phyloP scores from a whole-genome alignment of 2,888 invertebrate genomes.

The Noctua pronuba region DNA sequence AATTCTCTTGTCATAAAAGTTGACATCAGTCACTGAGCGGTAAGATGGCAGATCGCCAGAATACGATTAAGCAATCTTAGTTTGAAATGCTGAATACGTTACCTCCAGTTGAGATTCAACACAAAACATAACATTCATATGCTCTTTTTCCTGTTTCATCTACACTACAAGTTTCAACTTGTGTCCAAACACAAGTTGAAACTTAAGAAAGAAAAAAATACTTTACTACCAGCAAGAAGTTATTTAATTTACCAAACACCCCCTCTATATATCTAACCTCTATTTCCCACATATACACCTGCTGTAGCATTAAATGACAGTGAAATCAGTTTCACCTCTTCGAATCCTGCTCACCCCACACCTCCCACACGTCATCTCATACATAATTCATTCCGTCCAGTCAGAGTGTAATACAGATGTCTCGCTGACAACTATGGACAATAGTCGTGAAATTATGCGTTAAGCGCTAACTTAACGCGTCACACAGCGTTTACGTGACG shows the following conservation, averaged over 20 bases:
- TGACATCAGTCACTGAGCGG: not conserved
- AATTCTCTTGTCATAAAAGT: conserved; percentile 7
- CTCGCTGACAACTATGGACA: conserved; percentile 43
- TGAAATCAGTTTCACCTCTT: not conserved
- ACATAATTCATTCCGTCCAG: conserved; percentile 31
- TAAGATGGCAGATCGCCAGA: conserved; percentile 20
- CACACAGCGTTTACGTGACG: conserved; percentile 5
- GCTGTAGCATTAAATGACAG: not conserved
- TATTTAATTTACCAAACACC: not conserved
- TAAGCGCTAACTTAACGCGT: conserved; percentile 25
- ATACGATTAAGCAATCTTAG: not conserved
- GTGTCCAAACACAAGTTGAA: not conserved
- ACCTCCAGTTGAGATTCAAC: not conserved
- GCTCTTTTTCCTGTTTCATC: not conserved
- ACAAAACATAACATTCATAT: not conserved
- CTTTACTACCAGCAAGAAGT: not conserved
- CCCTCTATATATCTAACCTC: not conserved
- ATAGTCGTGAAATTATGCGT: conserved; percentile 51
- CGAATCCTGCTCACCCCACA: not conserved
- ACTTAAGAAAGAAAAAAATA: not conserved
- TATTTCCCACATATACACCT: not conserved
- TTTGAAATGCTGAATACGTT: conserved; percentile 21
- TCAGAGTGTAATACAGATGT: conserved; percentile 48
- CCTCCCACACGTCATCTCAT: not conserved
- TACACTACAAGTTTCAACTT: too few species aligned